phyloP scores from a whole-genome alignment of 1,140 invertebrate genomes.

The Andrena cerasifolii region DNA sequence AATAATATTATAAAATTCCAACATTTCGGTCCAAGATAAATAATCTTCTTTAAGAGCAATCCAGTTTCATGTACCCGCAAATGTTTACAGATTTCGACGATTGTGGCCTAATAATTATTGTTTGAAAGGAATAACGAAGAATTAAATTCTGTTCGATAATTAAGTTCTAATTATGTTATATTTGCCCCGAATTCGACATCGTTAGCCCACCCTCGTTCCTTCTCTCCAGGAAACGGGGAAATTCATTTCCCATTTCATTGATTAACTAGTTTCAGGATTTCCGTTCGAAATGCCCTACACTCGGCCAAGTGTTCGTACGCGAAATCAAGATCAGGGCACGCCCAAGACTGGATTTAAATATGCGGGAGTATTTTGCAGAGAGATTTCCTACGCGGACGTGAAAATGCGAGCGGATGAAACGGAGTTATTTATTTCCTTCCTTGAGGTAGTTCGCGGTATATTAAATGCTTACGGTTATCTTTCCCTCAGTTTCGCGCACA shows the following conservation, averaged over 20 bases:
- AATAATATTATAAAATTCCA: no score
- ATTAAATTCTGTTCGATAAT: not conserved
- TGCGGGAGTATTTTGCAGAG: conserved; percentile 10
- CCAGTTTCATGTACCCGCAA: no score
- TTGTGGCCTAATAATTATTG: not conserved
- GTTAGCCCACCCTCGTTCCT: not conserved
- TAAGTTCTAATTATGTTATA: not conserved
- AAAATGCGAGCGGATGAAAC: conserved; percentile 32
- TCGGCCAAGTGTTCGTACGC: not conserved
- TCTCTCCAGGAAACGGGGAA: not conserved
- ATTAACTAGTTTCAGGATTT: not conserved
- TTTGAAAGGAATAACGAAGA: not conserved
- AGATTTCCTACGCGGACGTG: conserved; percentile 1
- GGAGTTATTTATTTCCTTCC: conserved; percentile 42
- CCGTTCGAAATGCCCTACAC: no score
- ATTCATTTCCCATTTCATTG: conserved; percentile 2
- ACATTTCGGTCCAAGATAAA: no score
- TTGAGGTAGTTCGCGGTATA: conserved; percentile 37
- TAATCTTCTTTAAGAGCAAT: no score
- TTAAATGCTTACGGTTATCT: conserved; percentile 44
- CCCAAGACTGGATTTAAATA: not conserved
- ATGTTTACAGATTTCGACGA: no score
- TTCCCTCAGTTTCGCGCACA: not conserved
- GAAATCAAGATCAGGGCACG: not conserved
- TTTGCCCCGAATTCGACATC: not conserved